Evolutionary conservation across 2,797 vertebrate genomes (phyloP).

Genomic region (Hylomyscus alleni): DNA sequence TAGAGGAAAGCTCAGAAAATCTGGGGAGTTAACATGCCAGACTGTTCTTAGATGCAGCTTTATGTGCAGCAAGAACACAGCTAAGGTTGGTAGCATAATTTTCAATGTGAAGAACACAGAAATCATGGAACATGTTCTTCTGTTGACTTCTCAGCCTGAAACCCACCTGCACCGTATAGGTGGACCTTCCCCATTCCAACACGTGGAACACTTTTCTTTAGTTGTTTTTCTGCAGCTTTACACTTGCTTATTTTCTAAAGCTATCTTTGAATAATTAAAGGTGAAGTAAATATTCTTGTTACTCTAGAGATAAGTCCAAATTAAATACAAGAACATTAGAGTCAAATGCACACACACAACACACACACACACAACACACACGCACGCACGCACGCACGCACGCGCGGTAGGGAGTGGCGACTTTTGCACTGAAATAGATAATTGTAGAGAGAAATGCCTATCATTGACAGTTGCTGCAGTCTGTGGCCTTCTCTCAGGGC

Average conservation of each 20-base stretch:
- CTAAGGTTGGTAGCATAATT: neutral
- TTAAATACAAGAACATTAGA: neutral
- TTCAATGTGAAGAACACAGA: neutral
- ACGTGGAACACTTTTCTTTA: neutral
- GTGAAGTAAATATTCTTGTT: constrained; percentile 25
- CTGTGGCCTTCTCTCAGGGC: neutral
- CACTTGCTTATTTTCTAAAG: constrained; percentile 41
- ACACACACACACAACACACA: too few relatives aligned
- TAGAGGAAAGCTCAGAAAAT: neutral
- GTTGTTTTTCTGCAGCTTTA: neutral
- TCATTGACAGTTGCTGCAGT: neutral
- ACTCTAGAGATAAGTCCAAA: neutral
- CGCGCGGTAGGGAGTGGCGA: neutral
- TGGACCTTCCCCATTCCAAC: neutral
- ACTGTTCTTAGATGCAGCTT: neutral
- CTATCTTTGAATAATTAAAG: constrained; percentile 32
- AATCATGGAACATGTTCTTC: neutral
- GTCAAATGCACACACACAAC: neutral
- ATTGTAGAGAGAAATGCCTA: neutral
- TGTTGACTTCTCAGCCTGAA: constrained; percentile 22
- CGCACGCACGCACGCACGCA: too few relatives aligned
- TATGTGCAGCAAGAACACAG: neutral
- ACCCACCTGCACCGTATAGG: neutral
- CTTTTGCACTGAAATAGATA: neutral
- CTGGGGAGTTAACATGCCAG: neutral